Evolutionary conservation across 2,113 vertebrate genomes (phyloP), one percentile per base, ranked within the genome.

Genomic region (Trichechus manatus): DNA sequence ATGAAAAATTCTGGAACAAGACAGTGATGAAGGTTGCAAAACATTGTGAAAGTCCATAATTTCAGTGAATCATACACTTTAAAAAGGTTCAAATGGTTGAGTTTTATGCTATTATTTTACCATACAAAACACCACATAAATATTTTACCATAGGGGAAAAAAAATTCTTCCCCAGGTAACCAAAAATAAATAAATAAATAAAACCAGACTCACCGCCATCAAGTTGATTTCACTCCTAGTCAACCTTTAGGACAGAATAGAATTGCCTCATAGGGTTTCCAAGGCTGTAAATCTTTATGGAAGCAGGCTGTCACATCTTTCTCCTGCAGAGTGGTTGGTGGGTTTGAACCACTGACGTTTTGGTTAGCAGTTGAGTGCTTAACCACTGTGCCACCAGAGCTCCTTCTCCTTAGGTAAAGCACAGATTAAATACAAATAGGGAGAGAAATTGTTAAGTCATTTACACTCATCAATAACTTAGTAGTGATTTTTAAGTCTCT

Each of bases 51-150:
- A 39, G 31, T 78, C 10, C 11, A 94, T 31, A 96, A 74, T 79
- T 8, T 25, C 31, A 82, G 31, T 59, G 59, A 95, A 59, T 23
- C 78, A 27, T 63, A 86, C 6, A 64, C 23, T 80, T 87, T 39
- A 75, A 93, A 84, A 89, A 31, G 20, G 87, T 86, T 93, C 91
- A 95, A 93, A 79, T 47, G 61, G 39, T 66, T 33, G 70, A 29
- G n/a, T 74, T 86, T 84, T 81, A 85, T 64, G 85, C 36, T 74
- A 23, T 59, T 83, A 86, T 92, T 89, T 91, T 95, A 59, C 8
- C 11, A 90, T 20, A 50, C 9, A 74, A 39, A 74, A 23, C 36
- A 72, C 4, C 13, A 68, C 66, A 68, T 33, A 66, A 3, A 8
- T 82, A 91, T 91, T 88, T 88, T 95, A 63, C 4, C 14, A 83